Conservation (phyloP, 1,140 invertebrate genomes). For the Bombus haemorrhoidalis region DNA sequence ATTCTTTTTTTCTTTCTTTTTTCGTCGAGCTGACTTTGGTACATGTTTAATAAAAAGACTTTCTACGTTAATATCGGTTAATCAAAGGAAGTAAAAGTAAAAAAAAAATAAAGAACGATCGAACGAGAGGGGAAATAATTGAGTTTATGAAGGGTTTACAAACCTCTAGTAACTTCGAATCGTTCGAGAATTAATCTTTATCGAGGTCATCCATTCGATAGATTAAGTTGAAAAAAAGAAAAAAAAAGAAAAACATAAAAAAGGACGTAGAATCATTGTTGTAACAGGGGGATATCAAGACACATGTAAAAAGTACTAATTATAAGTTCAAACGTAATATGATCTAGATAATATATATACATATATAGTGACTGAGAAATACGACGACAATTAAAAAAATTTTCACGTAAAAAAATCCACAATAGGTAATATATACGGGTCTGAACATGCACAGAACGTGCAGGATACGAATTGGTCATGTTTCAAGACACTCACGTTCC, state of each 20-base stretch:
- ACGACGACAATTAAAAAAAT: constrained; percentile 51
- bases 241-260: background rate
- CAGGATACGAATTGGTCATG: constrained; percentile 43
- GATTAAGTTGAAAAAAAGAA: background rate
- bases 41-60: background rate
- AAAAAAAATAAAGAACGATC: background rate
- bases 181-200: background rate
- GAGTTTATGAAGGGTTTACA: background rate
- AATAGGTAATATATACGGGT: constrained; percentile 52
- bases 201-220: background rate
- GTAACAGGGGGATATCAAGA: background rate
- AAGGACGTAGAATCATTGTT: background rate
- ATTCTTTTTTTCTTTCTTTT: background rate
- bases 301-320: constrained; percentile 35
- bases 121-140: background rate
- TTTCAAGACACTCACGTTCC: constrained; percentile 94
- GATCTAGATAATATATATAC: constrained; percentile 30
- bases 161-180: background rate
- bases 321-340: constrained; percentile 26
- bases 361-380: constrained; percentile 48
- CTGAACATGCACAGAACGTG: constrained; percentile 72
- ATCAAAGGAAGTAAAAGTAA: background rate
- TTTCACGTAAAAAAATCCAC: constrained; percentile 50
- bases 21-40: background rate
- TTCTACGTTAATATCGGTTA: constrained; percentile 4